Evolutionary conservation across 1,140 invertebrate genomes (phyloP), one percentile per base, ranked within the genome.

Genomic region (Nasonia longicornis): DNA sequence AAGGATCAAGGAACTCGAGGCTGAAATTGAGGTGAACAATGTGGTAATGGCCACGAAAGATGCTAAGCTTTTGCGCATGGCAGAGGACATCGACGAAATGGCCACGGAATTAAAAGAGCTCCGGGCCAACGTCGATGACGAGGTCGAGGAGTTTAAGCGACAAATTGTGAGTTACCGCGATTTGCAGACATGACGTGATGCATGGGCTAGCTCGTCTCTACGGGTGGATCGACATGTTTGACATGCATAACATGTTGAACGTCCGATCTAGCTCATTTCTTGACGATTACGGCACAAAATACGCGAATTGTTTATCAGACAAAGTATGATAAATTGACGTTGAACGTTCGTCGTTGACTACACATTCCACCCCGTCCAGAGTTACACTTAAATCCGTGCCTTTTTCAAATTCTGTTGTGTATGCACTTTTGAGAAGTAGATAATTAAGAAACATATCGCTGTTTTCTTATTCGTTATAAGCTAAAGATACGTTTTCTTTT

Each of bases 11-110:
- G 92, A 93, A 78, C 90, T 95, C 64, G 93, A 94, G 82, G 93
- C 93, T 20, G 94, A 95, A 82, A 89, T 96, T 67, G 94, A 95
- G 82, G 94, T 95, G 88, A 92, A 93, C 80, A 93, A 92, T 86
- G 92, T 94, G 80, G 94, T 95, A 84, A 90, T 95, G 76, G 92
- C 92, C 67, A 95, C 94, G 84, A 93, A 95, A 86, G 93, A 95
- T 86, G 93, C 93, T 81, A 95, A 94, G 92, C 93, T 94, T 87
- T 89, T 90, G 86, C 89, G 93, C 76, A 89, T 94, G 85, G 91
- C 92, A 7, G 91, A 93, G 80, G 93, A 95, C 88, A 92, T 94
- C 71, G 93, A 94, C 85, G 93, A 93, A 85, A 90, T 94, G 84
- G 93, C 91, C 63, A 89, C 89, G 82, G 93, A 94, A 86, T 88